Conservation (phyloP, 2,113 vertebrate species). For the Lepidothrix coronata region DNA sequence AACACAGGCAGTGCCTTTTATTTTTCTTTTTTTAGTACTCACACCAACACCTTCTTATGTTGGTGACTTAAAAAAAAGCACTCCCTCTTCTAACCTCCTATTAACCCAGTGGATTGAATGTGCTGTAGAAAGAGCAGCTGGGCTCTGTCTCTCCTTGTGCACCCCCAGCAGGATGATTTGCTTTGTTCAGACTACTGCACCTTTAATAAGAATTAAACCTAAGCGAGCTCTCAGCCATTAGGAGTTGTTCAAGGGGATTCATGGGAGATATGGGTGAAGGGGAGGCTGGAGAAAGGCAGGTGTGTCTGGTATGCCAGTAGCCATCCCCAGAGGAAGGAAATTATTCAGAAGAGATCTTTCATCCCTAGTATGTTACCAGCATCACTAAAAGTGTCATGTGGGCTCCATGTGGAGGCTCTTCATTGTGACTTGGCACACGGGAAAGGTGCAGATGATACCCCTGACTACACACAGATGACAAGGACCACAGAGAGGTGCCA, state of each 20-base stretch:
- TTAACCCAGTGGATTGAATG: not conserved
- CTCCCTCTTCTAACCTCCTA: not conserved
- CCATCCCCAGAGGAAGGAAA: not conserved
- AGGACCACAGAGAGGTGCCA: not conserved
- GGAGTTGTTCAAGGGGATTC: not conserved
- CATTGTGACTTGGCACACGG: fast-evolving
- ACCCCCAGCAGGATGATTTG: not conserved
- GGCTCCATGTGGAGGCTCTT: not conserved
- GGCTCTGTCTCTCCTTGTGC: not conserved
- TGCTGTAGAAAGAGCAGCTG: not conserved
- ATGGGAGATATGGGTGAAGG: not conserved
- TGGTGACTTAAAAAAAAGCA: not conserved
- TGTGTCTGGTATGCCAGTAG: not conserved
- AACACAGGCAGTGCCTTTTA: not conserved
- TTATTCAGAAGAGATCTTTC: not conserved
- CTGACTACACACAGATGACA: not conserved
- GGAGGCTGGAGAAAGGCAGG: not conserved
- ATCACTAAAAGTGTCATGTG: not conserved
- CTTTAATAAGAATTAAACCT: not conserved
- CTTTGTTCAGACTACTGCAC: not conserved
- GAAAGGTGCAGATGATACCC: not conserved
- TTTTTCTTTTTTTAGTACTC: not conserved
- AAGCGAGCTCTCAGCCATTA: not conserved
- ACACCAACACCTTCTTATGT: not conserved
- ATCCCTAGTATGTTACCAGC: not conserved